Percentiles rank a stretch among this genome's conserved stretches.
Conservation (phyloP, 92 coral and sea anemone species). For the Zoanthus gigantus region DNA sequence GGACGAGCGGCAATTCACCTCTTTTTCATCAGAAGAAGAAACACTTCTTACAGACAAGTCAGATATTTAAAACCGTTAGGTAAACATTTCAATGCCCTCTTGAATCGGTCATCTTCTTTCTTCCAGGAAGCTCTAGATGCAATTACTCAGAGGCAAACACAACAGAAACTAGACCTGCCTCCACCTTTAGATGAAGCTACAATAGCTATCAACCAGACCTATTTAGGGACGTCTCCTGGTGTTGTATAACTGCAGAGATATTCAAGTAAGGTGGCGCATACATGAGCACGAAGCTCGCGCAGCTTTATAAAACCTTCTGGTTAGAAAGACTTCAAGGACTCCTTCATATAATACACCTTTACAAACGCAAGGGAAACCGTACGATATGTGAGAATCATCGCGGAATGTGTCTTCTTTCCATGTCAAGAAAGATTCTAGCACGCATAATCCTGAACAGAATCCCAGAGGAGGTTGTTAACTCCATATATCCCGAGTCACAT, state of each 20-base stretch:
- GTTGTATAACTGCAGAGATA: too few species aligned
- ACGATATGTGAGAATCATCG: background rate
- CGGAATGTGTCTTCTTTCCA: background rate
- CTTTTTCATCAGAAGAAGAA: background rate
- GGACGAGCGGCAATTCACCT: background rate
- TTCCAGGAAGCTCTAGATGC: slow-evolving; percentile 11
- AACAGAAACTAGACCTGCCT: too few species aligned
- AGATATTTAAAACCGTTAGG: background rate
- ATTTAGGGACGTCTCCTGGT: too few species aligned
- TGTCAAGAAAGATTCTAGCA: background rate
- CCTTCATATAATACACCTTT: too few species aligned
- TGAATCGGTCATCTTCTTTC: background rate
- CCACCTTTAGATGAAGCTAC: too few species aligned
- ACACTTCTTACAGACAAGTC: background rate
- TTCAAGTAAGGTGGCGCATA: too few species aligned
- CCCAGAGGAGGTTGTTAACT: background rate
- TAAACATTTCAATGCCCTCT: slow-evolving; percentile 12
- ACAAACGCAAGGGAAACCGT: too few species aligned
- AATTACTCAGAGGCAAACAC: background rate
- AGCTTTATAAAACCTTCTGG: too few species aligned
- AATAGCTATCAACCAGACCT: too few species aligned
- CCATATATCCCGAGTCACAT: background rate
- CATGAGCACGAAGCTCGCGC: too few species aligned
- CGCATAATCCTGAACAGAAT: background rate
- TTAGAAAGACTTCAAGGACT: too few species aligned